Evolutionary conservation across 2,888 invertebrate species (phyloP).

Genomic region (Cactoblastis cactorum): DNA sequence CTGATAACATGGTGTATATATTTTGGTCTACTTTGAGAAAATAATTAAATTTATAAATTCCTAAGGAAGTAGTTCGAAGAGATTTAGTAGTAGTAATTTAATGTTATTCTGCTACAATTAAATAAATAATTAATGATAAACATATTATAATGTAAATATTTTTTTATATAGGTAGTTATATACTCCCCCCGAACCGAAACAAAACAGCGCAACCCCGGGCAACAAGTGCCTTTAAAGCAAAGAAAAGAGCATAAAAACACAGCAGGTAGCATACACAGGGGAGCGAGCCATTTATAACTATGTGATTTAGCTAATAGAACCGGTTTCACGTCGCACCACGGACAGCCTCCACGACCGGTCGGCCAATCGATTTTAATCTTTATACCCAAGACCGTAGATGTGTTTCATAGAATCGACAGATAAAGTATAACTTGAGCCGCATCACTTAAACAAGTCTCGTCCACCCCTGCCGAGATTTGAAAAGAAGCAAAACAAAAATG

Average conservation of each 20-base stretch:
- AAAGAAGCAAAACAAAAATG: slow-evolving; percentile 41
- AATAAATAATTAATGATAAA: no score
- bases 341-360: slow-evolving; percentile 37
- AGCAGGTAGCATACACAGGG: slow-evolving; percentile 60
- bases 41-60: no score
- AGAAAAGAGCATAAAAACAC: slow-evolving; percentile 68
- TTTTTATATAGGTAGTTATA: slow-evolving; percentile 24
- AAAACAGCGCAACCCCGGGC: slow-evolving; percentile 61
- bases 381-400: slow-evolving; percentile 33
- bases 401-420: slow-evolving; percentile 26
- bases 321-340: slow-evolving; percentile 51
- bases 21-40: no score
- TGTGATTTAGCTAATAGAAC: slow-evolving; percentile 53
- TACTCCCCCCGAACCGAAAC: slow-evolving; percentile 30
- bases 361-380: slow-evolving; percentile 48
- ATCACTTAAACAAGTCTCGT: slow-evolving; percentile 44
- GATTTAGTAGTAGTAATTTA: no score
- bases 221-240: slow-evolving; percentile 74
- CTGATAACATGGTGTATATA: no score
- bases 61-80: no score
- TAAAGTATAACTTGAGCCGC: slow-evolving; percentile 8
- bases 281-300: slow-evolving; percentile 58
- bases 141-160: no score
- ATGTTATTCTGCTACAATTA: no score
- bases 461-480: slow-evolving; percentile 65